Evolutionary conservation across 2,113 vertebrate species (phyloP), one percentile per base, ranked within the genome.

Genomic region (Odontophorus gujanensis): DNA sequence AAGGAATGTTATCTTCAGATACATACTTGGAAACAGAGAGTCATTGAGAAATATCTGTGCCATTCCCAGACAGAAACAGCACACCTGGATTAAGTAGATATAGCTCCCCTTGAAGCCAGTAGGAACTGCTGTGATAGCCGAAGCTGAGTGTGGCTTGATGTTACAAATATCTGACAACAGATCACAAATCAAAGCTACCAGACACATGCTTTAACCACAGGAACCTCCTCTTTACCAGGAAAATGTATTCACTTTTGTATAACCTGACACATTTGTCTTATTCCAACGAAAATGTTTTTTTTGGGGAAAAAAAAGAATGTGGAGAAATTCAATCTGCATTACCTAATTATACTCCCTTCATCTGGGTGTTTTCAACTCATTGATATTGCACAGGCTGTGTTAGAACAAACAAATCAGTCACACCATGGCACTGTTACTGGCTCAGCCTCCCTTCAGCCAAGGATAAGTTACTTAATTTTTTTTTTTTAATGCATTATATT

Each of bases 351-450:
- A 30, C 26, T 94, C 55, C 61, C 76, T 93, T 87, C 89, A 87
- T 95, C 95, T 97, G 94, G 81, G 73, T 94, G 73, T 91, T 92
- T 86, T 97, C 92, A 96, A 85, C 68, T 88, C 89, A 90, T 77
- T 97, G 97, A 97, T 90, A 89, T 68, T 97, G 76, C 73, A 90
- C 96, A 97, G 96, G 81, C 93, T 89, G 53, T 65, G 84, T 94
- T 45, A 93, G 85, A 93, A 93, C 93, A 93, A 97, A 95, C 96
- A 95, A 93, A 95, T 97, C 95, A 86, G 58, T 95, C 93, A 95
- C 3, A 1, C 30, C 80, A 72, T 79, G 81, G 82, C 86, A 93
- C 50, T 91, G 73, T 96, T 96, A 92, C 92, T 93, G 83, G 95
- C 73, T 96, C 90, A 71, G 84, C 42, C 58, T 81, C 78, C 88